Base-by-base conservation (phyloP, 2,113 vertebrate species). In the Triplophysa tibetana region DNA sequence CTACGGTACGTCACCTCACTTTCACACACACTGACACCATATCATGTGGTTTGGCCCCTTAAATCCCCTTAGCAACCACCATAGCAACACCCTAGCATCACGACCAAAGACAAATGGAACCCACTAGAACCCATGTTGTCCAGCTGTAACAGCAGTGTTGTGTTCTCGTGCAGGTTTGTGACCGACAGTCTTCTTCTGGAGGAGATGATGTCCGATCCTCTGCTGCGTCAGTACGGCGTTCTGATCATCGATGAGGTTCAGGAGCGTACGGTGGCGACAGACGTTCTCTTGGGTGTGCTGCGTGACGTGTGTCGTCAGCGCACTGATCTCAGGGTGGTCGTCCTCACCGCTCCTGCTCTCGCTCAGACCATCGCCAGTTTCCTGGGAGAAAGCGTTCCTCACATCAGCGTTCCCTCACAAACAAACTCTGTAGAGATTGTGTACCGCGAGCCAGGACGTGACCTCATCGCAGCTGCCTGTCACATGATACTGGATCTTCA, bases 191-290 rank as follows among this genome's bases (percentile, higher is more conserved):
- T 97, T n/a, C 93, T 99, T 54, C 88, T 99, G 64, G 93, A 95
- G 76, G 98, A 99, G 83, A 92, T 98, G 93, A 97, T 95, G 86
- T 99, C 97, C 0, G 95, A 95, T 77, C 95, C 94, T 0, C 92
- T 96, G 84, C 89, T 96, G 78, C 94, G 92, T 56, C 91, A 93
- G 88, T 97, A 96, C 0, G 91, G 93, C 0, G 88, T 97, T 1
- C 88, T 99, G 79, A 92, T 99, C 33, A 73, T 99, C 88, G 98
- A 99, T 1, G 98, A 99, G 89, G 90, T 84, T 0, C 97, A 98
- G 91, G 96, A 98, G 85, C 94, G 96, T 7, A 96, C 96, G 0
- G 91, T 99, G 64, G 88, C 97, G 83, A 96, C 95, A 0, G 98
- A 98, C 3, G 92, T 93, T 13, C 92, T 99, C 33, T 93, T 99